Conservation (phyloP, 2,888 invertebrate species). For the Ophraella communa region DNA sequence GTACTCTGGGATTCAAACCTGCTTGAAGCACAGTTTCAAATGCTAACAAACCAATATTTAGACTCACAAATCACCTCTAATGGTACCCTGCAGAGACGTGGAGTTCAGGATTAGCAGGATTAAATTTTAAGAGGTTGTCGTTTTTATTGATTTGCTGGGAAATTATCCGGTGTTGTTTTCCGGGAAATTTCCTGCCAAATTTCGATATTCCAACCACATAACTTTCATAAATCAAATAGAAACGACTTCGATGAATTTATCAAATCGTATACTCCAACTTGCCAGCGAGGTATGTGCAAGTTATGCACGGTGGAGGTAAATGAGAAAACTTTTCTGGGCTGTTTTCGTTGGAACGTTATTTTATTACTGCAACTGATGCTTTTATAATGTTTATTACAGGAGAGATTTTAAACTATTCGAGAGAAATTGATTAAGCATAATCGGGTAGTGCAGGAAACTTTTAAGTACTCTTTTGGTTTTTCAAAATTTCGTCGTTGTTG, state of each 20-base stretch:
- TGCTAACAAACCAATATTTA: not conserved
- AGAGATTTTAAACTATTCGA: too few species aligned
- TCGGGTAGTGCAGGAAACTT: too few species aligned
- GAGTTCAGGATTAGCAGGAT: not conserved
- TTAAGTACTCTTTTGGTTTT: too few species aligned
- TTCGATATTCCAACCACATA: constrained; percentile 22
- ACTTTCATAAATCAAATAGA: constrained; percentile 26
- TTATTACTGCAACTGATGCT: too few species aligned
- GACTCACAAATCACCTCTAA: not conserved
- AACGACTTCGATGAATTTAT: constrained; percentile 11
- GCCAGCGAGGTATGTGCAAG: not conserved
- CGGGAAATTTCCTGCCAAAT: constrained; percentile 11
- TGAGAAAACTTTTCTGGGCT: not conserved
- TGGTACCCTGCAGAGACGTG: not conserved
- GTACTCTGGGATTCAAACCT: too few species aligned
- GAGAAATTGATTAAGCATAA: too few species aligned
- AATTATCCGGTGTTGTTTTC: constrained; percentile 22
- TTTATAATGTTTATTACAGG: too few species aligned
- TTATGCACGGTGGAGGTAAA: not conserved
- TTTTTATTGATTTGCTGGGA: constrained; percentile 25
- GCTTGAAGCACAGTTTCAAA: not conserved
- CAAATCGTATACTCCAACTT: not conserved
- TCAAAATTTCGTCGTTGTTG: too few species aligned
- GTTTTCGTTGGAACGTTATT: too few species aligned
- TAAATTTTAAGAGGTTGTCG: constrained; percentile 3